A percentile compares a stretch with the other conserved stretches of the same genome.
Evolutionary conservation across 1,140 invertebrate genomes (phyloP).

Genomic region (Homalodisca vitripennis): DNA sequence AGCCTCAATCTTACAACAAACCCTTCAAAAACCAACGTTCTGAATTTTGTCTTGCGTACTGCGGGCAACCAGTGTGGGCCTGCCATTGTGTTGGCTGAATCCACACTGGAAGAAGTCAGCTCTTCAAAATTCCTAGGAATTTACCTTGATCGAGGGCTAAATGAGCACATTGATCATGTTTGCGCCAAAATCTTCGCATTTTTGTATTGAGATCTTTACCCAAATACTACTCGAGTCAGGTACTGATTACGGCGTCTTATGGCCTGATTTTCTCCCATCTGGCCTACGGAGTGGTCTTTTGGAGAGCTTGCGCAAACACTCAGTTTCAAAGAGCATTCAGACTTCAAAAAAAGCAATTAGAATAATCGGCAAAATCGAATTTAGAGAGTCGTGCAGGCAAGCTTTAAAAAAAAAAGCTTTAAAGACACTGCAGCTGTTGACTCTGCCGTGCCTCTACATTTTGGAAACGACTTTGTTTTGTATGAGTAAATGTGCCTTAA

Average conservation of each 20-base stretch:
- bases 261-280: neutral
- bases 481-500: neutral
- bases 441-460: neutral
- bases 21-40: neutral
- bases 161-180: neutral
- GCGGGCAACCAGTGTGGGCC: neutral
- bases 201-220: neutral
- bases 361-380: neutral
- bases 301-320: neutral
- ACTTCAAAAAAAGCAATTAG: neutral
- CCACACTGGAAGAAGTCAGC: neutral
- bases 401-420: too few species aligned
- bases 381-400: neutral
- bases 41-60: neutral
- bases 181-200: neutral
- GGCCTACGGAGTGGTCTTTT: neutral
- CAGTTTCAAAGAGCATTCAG: neutral
- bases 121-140: neutral
- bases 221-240: neutral
- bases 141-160: neutral
- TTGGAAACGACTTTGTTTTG: neutral
- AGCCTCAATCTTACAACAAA: neutral
- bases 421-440: too few species aligned
- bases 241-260: neutral
- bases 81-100: neutral